Conservation (phyloP, 2,888 invertebrate genomes). For the Deladenus siricidicola region DNA sequence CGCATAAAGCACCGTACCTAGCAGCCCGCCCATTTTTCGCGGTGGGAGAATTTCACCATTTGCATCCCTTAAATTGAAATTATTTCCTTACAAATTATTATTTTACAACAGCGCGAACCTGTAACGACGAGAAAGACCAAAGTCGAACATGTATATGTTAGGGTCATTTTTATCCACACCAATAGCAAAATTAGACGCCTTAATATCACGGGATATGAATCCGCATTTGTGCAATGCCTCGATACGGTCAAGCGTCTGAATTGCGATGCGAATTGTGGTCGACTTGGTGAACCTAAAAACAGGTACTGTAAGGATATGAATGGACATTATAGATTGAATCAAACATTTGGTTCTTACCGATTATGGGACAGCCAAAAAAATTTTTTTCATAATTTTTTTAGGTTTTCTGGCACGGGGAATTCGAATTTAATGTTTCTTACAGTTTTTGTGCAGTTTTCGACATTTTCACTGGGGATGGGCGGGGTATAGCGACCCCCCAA, state of each 20-base stretch:
- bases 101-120: conserved; percentile 14
- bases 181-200: conserved; percentile 46
- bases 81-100: neutral
- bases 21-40: conserved; percentile 35
- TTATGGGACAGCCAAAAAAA: too few species aligned
- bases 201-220: conserved; percentile 38
- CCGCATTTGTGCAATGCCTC: conserved; percentile 38
- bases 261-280: conserved; percentile 36
- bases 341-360: too few species aligned
- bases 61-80: conserved; percentile 30
- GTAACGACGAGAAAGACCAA: conserved; percentile 44
- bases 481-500: too few species aligned
- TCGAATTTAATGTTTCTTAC: too few species aligned
- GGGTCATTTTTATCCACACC: conserved; percentile 29
- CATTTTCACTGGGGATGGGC: too few species aligned
- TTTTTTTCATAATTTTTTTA: too few species aligned
- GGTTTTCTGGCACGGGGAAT: too few species aligned
- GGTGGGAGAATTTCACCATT: conserved; percentile 37
- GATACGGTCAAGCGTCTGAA: conserved; percentile 36
- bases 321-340: too few species aligned
- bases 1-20: conserved; percentile 42
- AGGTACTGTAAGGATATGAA: too few species aligned
- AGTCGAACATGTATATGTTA: conserved; percentile 45
- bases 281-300: conserved; percentile 27
- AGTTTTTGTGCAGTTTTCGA: too few species aligned